phyloP scores from a whole-genome alignment of 2,888 invertebrate species.

The Poecilobothrus nobilitatus region DNA sequence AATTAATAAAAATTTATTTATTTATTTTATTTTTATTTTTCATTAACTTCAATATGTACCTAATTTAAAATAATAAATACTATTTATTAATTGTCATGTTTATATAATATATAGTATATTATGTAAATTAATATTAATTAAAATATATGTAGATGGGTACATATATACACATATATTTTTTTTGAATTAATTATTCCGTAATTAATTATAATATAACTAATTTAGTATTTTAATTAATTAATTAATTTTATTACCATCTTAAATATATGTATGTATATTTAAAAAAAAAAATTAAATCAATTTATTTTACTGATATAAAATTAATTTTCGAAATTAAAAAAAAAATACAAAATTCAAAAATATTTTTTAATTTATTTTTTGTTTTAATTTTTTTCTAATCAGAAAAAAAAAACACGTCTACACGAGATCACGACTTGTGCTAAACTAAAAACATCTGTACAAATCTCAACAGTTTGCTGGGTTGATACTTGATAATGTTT shows the following conservation, averaged over 20 bases:
- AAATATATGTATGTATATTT: too few species aligned
- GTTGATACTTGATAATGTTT: neutral
- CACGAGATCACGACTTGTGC: slow-evolving; percentile 44
- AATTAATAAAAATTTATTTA: neutral
- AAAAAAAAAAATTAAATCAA: slow-evolving; percentile 15
- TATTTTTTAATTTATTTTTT: too few species aligned
- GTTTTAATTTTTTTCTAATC: neutral
- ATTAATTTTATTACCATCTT: too few species aligned
- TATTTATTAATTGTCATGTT: too few species aligned
- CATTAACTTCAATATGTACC: too few species aligned
- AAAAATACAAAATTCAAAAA: neutral
- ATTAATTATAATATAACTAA: slow-evolving; percentile 19
- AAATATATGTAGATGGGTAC: neutral
- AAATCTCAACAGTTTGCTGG: slow-evolving; percentile 10
- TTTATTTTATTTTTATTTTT: neutral
- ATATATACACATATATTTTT: slow-evolving; percentile 12
- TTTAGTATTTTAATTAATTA: too few species aligned
- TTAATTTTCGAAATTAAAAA: neutral
- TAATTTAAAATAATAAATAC: too few species aligned
- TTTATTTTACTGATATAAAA: slow-evolving; percentile 22
- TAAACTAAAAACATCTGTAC: slow-evolving; percentile 35
- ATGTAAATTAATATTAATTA: neutral
- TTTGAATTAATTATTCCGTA: slow-evolving; percentile 16
- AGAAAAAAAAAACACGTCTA: slow-evolving; percentile 36
- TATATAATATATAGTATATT: too few species aligned